Evolutionary conservation across 2,797 vertebrate species (phyloP).

Genomic region (Scolopax rusticola): DNA sequence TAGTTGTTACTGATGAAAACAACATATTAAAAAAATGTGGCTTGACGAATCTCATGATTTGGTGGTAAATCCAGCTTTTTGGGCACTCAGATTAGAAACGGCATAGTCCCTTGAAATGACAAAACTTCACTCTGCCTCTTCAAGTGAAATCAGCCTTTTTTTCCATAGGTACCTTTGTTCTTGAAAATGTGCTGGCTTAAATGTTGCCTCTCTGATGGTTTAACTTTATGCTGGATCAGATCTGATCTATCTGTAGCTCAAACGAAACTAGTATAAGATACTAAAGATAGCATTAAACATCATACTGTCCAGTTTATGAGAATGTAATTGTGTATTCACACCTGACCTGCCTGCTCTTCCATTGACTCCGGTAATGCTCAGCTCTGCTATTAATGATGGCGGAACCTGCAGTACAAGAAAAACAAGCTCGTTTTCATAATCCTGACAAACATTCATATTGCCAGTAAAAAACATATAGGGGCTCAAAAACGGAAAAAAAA

Average conservation of each 20-base stretch:
- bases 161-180: background rate
- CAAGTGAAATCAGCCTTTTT: background rate
- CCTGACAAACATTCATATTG: background rate
- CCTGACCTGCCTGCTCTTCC: background rate
- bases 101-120: background rate
- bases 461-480: background rate
- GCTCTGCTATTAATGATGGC: background rate
- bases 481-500: background rate
- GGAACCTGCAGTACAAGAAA: background rate
- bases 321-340: background rate
- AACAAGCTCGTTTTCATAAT: conserved; percentile 25
- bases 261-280: background rate
- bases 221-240: background rate
- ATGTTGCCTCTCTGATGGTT: background rate
- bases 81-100: background rate
- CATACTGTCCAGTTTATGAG: background rate
- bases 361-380: background rate
- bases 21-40: background rate
- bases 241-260: background rate
- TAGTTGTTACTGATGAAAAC: background rate
- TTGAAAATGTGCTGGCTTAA: background rate
- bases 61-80: background rate
- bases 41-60: background rate
- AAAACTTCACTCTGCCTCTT: background rate
- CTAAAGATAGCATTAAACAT: background rate